Percentiles rank a stretch among this genome's conserved stretches.
Conservation (phyloP, 1,140 invertebrate species). For the Epicauta chinensis region DNA sequence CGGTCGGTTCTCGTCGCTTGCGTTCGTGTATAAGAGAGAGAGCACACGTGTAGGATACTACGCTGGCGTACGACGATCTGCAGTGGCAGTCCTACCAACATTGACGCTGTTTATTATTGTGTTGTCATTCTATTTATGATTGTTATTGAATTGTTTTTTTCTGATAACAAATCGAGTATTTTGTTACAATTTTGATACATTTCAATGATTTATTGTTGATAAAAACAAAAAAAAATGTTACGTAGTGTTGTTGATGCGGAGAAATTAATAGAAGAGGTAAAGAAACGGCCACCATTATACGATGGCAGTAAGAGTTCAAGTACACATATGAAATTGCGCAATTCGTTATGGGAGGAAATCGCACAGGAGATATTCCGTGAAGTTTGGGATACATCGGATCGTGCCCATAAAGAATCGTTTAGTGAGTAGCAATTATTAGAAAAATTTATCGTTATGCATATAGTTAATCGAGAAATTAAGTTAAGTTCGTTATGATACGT, state of each 20-base stretch:
- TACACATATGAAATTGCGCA: constrained; percentile 19
- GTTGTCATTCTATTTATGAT: neutral
- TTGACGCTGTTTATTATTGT: neutral
- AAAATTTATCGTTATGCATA: too few relatives aligned
- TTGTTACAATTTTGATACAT: too few relatives aligned
- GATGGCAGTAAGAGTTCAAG: constrained; percentile 8
- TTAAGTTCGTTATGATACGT: too few relatives aligned
- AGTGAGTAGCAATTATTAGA: constrained; percentile 18
- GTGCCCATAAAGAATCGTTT: constrained; percentile 21
- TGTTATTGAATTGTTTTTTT: too few relatives aligned
- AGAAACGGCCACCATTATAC: constrained; percentile 29
- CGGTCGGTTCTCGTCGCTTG: constrained; percentile 2
- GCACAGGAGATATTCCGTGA: constrained; percentile 19
- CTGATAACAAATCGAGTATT: too few relatives aligned
- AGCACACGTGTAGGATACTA: neutral
- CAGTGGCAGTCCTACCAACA: neutral
- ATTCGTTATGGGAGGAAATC: constrained; percentile 26
- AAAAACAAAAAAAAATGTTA: too few relatives aligned
- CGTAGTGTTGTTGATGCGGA: constrained; percentile 8
- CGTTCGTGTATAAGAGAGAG: constrained; percentile 1
- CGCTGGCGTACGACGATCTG: neutral
- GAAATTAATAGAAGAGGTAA: constrained; percentile 27
- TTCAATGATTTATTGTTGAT: neutral
- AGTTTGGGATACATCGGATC: constrained; percentile 12
- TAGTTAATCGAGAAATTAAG: too few relatives aligned